Evolutionary conservation across 1,140 invertebrate species (phyloP).

Genomic region (Drosophila obscura): DNA sequence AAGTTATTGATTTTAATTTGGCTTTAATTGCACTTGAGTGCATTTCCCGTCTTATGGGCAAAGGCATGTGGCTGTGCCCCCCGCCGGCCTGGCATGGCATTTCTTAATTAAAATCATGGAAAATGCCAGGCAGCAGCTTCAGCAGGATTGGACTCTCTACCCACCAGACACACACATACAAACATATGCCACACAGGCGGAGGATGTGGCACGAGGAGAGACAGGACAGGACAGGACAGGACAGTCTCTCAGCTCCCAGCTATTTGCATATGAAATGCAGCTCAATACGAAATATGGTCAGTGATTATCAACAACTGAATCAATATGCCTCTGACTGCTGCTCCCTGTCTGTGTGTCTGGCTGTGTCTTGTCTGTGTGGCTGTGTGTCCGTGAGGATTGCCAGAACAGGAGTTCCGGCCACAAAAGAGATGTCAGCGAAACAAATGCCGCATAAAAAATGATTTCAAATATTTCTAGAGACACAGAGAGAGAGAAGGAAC

Average conservation of each 20-base stretch:
- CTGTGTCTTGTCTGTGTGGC: too few relatives aligned
- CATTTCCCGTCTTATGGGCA: conserved; percentile 47
- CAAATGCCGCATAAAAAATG: conserved; percentile 50
- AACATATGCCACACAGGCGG: too few relatives aligned
- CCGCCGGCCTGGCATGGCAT: conserved; percentile 56
- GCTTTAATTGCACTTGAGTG: conserved; percentile 79
- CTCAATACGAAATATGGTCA: conserved; percentile 60
- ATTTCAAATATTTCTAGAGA: conserved; percentile 48
- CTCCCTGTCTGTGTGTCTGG: neutral
- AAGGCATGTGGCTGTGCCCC: conserved; percentile 26
- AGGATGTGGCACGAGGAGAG: neutral
- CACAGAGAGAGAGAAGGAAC: conserved; percentile 10
- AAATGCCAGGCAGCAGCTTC: conserved; percentile 27
- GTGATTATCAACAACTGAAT: conserved; percentile 56
- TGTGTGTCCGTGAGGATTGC: neutral
- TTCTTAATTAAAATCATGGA: conserved; percentile 77
- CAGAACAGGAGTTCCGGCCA: neutral
- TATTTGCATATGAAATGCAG: conserved; percentile 58
- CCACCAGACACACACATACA: conserved; percentile 2
- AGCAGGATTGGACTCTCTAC: too few relatives aligned
- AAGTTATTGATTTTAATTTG: conserved; percentile 81
- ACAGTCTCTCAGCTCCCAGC: neutral
- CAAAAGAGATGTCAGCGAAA: conserved; percentile 31
- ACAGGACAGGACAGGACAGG: too few relatives aligned
- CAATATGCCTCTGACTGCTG: conserved; percentile 30